These are phyloP conservation scores for Micrasema minimum DNA, from an alignment of 1,140 invertebrate species.

Conservation along the genomic window DNA sequence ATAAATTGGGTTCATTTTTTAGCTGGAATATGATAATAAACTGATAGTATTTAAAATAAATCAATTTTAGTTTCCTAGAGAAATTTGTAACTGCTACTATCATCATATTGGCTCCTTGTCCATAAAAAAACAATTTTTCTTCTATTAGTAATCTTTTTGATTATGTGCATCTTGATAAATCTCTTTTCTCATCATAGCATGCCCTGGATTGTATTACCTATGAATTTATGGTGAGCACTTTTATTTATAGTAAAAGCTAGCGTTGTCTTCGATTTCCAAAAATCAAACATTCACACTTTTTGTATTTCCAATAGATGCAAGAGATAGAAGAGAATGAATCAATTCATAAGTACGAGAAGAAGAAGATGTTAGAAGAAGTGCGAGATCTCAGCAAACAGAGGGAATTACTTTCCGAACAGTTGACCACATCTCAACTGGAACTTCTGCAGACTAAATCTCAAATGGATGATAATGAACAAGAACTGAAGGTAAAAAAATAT, in stretches of 20 bases:
- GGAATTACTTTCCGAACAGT: conserved; percentile 57
- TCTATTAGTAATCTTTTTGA: too few species aligned
- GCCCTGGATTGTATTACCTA: neutral
- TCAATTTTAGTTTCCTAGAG: too few species aligned
- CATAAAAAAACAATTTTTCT: too few species aligned
- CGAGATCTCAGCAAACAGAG: conserved; percentile 62
- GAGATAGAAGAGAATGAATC: conserved; percentile 68
- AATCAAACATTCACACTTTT: too few species aligned
- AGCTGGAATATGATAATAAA: too few species aligned
- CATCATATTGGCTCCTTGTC: too few species aligned
- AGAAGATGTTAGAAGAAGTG: conserved; percentile 66
- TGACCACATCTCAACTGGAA: conserved; percentile 60
- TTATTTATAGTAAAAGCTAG: neutral
- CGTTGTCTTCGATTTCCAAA: neutral
- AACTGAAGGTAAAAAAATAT: conserved; percentile 65
- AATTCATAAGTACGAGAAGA: conserved; percentile 62
- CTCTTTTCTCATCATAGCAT: neutral
- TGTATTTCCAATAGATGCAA: conserved; percentile 43
- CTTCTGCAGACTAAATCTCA: conserved; percentile 66
- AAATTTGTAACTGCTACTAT: too few species aligned
- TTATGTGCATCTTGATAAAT: too few species aligned
- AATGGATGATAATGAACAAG: conserved; percentile 61
- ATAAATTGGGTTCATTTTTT: too few species aligned
- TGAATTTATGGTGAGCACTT: neutral
- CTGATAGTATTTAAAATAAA: too few species aligned